phyloP scores from a whole-genome alignment of 92 coral and sea anemone genomes.

The Porites divaricata region DNA sequence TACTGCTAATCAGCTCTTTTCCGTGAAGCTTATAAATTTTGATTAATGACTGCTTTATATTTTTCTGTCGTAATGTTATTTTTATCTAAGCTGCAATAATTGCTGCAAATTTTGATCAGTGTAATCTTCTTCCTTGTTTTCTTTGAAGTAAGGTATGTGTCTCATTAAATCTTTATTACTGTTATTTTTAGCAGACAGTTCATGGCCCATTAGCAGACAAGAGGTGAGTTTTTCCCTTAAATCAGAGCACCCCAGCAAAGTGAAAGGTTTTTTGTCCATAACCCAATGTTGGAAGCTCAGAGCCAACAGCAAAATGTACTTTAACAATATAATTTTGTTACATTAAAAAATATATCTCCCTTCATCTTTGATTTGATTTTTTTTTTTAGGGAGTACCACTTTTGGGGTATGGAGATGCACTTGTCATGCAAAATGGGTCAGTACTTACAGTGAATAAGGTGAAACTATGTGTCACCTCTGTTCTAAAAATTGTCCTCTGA shows the following conservation, averaged over 20 bases:
- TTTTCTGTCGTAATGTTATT: no score
- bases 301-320: neutral
- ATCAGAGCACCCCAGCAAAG: no score
- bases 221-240: slow-evolving; percentile 38
- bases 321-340: neutral
- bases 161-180: neutral
- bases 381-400: slow-evolving; percentile 65
- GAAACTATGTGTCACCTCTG: neutral
- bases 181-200: slow-evolving; percentile 41
- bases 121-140: neutral
- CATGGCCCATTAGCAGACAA: slow-evolving; percentile 61
- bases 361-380: neutral
- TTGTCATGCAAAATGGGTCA: slow-evolving; percentile 94
- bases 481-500: neutral
- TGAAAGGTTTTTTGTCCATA: no score
- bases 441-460: slow-evolving; percentile 5
- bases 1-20: no score
- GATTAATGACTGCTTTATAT: no score
- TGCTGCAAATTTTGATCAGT: no score
- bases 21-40: no score
- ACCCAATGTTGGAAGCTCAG: no score
- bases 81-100: no score
- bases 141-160: no score
- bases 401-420: slow-evolving; percentile 74
- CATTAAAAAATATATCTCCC: neutral